These are phyloP conservation scores for Entomobrya proxima DNA, from an alignment of 2,888 invertebrate species.

Conservation along the genomic window DNA sequence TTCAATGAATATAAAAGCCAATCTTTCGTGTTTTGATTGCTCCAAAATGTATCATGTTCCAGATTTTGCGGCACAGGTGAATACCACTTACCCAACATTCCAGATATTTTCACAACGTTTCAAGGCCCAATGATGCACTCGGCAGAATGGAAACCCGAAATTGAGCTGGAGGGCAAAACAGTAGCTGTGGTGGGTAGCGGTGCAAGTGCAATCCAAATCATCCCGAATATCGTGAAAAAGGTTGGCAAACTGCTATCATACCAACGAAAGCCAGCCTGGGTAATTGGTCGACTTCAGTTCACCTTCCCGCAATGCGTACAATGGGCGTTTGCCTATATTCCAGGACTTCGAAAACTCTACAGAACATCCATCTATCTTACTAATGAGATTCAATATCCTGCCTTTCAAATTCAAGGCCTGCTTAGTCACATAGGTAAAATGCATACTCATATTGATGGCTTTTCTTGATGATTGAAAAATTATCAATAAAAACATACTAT, in stretches of 20 bases:
- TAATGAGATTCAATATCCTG: conserved; percentile 50
- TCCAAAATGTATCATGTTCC: too few relatives aligned
- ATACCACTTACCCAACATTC: conserved; percentile 56
- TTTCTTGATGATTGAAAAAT: neutral
- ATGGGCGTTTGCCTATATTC: conserved; percentile 54
- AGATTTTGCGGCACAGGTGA: conserved; percentile 47
- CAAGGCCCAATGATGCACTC: conserved; percentile 68
- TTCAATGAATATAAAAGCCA: neutral
- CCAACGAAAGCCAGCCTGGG: conserved; percentile 67
- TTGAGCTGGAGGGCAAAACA: conserved; percentile 55
- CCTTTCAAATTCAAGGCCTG: conserved; percentile 47
- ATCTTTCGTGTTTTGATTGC: neutral
- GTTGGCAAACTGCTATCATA: conserved; percentile 62
- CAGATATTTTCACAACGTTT: conserved; percentile 63
- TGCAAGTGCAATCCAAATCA: conserved; percentile 69
- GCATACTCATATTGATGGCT: neutral
- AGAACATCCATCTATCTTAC: conserved; percentile 49
- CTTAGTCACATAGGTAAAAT: conserved; percentile 59
- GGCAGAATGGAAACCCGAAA: conserved; percentile 63
- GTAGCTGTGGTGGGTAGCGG: conserved; percentile 71
- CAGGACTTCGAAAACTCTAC: conserved; percentile 58
- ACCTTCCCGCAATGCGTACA: conserved; percentile 40
- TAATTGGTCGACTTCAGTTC: conserved; percentile 41
- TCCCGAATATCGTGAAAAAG: conserved; percentile 58
- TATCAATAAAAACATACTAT: neutral